phyloP scores from a whole-genome alignment of 2,797 vertebrate species.

The Thamnophis elegans region DNA sequence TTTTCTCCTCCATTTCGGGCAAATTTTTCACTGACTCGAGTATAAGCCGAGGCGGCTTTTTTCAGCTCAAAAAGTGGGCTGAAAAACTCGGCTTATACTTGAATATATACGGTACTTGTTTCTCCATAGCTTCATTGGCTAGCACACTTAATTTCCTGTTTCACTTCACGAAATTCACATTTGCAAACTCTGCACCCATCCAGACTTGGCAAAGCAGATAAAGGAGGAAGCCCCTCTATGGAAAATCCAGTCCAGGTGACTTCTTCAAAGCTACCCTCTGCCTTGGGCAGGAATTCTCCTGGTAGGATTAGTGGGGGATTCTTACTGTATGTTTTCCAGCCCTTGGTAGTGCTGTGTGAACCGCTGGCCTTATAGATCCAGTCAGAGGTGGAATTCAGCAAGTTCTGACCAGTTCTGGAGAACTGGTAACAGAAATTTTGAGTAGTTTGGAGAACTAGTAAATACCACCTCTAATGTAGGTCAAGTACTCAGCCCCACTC shows the following conservation, averaged over 20 bases:
- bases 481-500: not conserved
- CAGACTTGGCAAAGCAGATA: not conserved
- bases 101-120: no score
- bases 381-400: not conserved
- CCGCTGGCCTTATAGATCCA: not conserved
- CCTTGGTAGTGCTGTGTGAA: not conserved
- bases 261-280: not conserved
- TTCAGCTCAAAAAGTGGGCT: no score
- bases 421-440: no score
- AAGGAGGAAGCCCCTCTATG: not conserved
- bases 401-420: no score
- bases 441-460: no score
- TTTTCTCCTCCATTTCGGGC: no score
- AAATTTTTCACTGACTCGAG: no score
- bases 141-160: not conserved
- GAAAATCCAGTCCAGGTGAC: not conserved
- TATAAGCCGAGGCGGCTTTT: no score
- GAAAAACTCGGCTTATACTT: no score
- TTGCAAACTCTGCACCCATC: not conserved
- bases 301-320: not conserved
- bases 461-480: not conserved
- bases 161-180: not conserved
- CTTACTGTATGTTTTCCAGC: not conserved
- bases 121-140: not conserved
- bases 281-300: not conserved